Evolutionary conservation across 2,888 invertebrate species (phyloP).

Genomic region (Pandemis cinnamomeana): DNA sequence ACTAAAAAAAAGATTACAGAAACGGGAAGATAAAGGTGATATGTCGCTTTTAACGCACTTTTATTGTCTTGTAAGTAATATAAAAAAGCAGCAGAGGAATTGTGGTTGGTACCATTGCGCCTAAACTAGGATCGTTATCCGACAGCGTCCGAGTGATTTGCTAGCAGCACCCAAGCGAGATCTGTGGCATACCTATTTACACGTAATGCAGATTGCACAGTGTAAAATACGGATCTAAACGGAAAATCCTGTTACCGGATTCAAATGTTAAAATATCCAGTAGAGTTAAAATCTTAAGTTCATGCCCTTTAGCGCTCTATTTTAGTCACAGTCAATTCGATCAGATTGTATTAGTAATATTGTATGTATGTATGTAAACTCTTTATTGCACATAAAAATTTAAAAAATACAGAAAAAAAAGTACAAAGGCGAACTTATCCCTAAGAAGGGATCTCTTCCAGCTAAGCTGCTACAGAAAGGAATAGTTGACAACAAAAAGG

Average conservation of each 20-base stretch:
- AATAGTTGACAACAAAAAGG: no score
- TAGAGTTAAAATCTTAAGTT: not conserved
- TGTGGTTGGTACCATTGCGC: no score
- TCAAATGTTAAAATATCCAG: not conserved
- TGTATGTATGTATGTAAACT: no score
- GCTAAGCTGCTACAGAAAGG: no score
- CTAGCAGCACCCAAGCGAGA: not conserved
- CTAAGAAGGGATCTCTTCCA: no score
- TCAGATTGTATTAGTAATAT: not conserved
- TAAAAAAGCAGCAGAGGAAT: no score
- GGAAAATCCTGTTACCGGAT: not conserved
- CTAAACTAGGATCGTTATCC: not conserved
- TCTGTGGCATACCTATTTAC: not conserved
- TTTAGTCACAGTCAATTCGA: not conserved
- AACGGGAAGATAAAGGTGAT: not conserved
- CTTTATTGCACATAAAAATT: no score
- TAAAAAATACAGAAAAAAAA: no score
- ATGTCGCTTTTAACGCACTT: no score
- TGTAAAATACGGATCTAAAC: not conserved
- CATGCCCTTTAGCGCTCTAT: not conserved
- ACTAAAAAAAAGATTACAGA: not conserved
- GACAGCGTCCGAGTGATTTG: not conserved
- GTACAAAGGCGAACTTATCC: no score
- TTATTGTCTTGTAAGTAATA: no score
- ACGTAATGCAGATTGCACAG: not conserved